Evolutionary conservation across 1,140 invertebrate species (phyloP).

Genomic region (Caenorhabditis latens): DNA sequence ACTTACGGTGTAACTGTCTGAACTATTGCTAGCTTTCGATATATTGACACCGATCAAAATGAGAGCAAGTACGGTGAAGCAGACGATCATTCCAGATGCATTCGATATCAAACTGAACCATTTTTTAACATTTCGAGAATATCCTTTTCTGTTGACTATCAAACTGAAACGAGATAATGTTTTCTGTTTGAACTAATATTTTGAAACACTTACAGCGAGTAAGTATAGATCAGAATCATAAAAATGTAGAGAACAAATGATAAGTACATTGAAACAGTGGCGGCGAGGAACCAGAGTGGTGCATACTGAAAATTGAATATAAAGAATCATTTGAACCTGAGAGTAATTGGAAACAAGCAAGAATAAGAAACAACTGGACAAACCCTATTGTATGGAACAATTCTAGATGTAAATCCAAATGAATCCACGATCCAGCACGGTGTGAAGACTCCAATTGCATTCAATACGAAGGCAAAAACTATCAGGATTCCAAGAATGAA

Average conservation of each 20-base stretch:
- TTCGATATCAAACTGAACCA: neutral
- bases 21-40: neutral
- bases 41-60: constrained; percentile 1
- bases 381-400: neutral
- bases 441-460: constrained; percentile 9
- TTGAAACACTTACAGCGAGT: neutral
- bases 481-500: neutral
- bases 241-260: neutral
- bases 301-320: neutral
- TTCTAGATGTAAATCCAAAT: neutral
- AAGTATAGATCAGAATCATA: neutral
- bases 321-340: no score
- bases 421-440: neutral
- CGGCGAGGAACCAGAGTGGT: neutral
- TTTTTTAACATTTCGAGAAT: neutral
- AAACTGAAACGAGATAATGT: neutral
- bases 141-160: neutral
- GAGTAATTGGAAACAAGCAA: no score
- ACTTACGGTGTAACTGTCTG: neutral
- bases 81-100: neutral
- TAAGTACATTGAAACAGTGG: neutral
- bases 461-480: neutral
- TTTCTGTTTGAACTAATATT: neutral
- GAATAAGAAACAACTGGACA: neutral
- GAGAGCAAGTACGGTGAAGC: neutral